A percentile compares a stretch with the other conserved stretches of the same genome.
phyloP scores from a whole-genome alignment of 64 coral and sea anemone species.

The Stylophora pistillata region DNA sequence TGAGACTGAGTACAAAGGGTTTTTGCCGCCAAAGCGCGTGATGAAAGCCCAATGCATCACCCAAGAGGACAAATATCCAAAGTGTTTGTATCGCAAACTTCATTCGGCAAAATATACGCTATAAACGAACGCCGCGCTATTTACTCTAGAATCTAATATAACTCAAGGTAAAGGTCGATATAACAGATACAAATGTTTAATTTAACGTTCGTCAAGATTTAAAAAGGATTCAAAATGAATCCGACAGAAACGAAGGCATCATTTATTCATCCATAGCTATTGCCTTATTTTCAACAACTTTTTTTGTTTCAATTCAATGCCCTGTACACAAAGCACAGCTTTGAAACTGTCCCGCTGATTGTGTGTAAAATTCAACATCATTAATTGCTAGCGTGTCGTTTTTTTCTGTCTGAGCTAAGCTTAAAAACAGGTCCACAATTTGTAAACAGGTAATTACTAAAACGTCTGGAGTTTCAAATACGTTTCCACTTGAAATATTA shows the following conservation, averaged over 20 bases:
- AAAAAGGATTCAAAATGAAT: not conserved
- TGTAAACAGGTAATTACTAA: not conserved
- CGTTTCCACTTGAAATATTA: too few species aligned
- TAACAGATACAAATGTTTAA: too few species aligned
- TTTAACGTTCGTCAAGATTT: not conserved
- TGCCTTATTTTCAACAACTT: not conserved
- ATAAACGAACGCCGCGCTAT: not conserved
- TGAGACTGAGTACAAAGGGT: too few species aligned
- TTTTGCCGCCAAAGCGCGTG: not conserved
- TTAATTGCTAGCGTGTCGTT: not conserved
- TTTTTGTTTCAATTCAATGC: not conserved
- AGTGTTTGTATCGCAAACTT: not conserved
- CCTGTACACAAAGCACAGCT: not conserved
- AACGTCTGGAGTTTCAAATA: too few species aligned
- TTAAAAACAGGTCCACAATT: not conserved
- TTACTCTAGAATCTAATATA: not conserved
- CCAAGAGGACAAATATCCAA: too few species aligned
- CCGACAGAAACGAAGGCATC: not conserved
- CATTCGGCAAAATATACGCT: not conserved
- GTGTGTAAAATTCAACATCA: not conserved
- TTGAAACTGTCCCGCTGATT: not conserved
- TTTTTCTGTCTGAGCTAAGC: not conserved
- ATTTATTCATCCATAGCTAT: not conserved
- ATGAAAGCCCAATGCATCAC: not conserved
- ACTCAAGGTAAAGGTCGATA: not conserved